Evolutionary conservation across 1,140 invertebrate genomes (phyloP).

Genomic region (Ips nitidus): DNA sequence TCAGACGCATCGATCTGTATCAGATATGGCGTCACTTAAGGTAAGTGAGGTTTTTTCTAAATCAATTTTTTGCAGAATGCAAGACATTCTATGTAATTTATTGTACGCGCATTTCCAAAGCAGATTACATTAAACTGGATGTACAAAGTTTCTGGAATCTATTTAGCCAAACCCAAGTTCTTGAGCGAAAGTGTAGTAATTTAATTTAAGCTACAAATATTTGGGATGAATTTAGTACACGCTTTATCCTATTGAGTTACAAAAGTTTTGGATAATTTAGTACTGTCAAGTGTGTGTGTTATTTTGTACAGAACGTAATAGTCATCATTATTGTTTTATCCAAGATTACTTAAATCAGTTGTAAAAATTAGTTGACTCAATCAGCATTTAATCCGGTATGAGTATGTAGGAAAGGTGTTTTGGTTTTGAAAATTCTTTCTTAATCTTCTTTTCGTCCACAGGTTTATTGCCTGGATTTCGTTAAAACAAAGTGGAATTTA

Average conservation of each 20-base stretch:
- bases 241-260: not conserved
- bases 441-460: too few species aligned
- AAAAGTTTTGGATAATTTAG: not conserved
- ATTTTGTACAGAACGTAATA: too few species aligned
- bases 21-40: slow-evolving; percentile 99
- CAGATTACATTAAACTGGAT: too few species aligned
- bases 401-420: too few species aligned
- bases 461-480: too few species aligned
- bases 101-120: too few species aligned
- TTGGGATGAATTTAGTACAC: not conserved
- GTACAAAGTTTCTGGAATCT: slow-evolving; percentile 2
- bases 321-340: too few species aligned
- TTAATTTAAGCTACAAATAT: not conserved
- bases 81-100: not conserved
- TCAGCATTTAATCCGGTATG: too few species aligned
- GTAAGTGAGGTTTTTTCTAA: slow-evolving; percentile 58
- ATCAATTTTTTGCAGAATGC: slow-evolving; percentile 2
- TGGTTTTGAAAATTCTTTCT: too few species aligned
- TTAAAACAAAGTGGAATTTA: too few species aligned
- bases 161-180: not conserved
- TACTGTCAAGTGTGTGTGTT: not conserved
- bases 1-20: slow-evolving; percentile 97
- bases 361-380: too few species aligned
- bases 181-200: not conserved
- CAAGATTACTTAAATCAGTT: too few species aligned